Conservation (phyloP, 2,797 vertebrate species). For the Salarias fasciatus region DNA sequence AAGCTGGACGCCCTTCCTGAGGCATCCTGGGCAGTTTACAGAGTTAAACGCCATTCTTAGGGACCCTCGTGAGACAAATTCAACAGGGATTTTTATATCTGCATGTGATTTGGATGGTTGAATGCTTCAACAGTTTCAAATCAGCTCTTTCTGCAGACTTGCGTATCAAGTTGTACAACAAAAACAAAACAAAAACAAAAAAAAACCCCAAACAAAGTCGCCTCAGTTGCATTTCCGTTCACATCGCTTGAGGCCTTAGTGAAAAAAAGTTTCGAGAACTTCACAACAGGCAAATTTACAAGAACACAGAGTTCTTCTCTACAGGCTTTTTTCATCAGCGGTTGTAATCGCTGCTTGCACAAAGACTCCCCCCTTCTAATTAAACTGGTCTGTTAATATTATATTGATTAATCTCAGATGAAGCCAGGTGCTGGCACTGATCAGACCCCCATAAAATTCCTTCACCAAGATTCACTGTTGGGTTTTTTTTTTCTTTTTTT, state of each 20-base stretch:
- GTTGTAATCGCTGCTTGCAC: slow-evolving; percentile 35
- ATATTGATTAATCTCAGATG: slow-evolving; percentile 57
- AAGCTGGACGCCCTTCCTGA: too few relatives aligned
- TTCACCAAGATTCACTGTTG: slow-evolving; percentile 11
- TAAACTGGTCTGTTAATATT: slow-evolving; percentile 51
- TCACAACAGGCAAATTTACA: slow-evolving; percentile 1
- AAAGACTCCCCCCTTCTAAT: slow-evolving; percentile 48
- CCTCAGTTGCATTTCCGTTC: slow-evolving; percentile 2
- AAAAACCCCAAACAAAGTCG: background rate
- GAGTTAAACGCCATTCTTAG: too few relatives aligned
- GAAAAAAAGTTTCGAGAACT: slow-evolving; percentile 37
- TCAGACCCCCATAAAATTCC: slow-evolving; percentile 34
- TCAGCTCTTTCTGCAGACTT: too few relatives aligned
- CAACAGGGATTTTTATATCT: too few relatives aligned
- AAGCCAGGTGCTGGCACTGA: slow-evolving; percentile 36
- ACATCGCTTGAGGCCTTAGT: background rate
- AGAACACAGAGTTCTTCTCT: slow-evolving; percentile 26
- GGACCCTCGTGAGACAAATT: too few relatives aligned
- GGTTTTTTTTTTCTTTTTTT: slow-evolving; percentile 17
- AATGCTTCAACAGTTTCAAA: too few relatives aligned
- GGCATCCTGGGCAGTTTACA: too few relatives aligned
- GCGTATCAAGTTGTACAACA: too few relatives aligned
- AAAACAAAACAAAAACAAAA: slow-evolving; percentile 5
- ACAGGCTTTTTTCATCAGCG: slow-evolving; percentile 36
- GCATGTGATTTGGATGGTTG: background rate